These are phyloP conservation scores for Caradrina clavipalpis DNA, from an alignment of 2,888 invertebrate genomes.

Conservation along the genomic window DNA sequence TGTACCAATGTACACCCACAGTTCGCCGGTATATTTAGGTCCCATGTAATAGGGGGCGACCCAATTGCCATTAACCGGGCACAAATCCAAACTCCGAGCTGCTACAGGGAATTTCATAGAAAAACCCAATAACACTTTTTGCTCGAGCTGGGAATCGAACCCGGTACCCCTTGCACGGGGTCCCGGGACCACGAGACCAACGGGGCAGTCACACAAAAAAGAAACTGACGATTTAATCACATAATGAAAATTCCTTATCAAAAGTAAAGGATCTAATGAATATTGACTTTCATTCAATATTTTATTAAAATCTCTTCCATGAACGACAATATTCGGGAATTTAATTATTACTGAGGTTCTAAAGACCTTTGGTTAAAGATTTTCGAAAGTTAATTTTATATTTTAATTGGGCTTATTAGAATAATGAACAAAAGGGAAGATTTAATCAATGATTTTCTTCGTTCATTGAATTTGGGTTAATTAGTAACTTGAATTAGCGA, in stretches of 20 bases:
- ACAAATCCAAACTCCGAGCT: too few species aligned
- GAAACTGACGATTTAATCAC: background rate
- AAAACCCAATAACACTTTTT: too few species aligned
- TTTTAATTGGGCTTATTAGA: constrained; percentile 33
- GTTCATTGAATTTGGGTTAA: background rate
- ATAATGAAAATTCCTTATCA: background rate
- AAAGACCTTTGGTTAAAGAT: background rate
- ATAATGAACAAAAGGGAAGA: constrained; percentile 17
- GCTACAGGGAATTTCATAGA: too few species aligned
- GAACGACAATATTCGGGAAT: constrained; percentile 1
- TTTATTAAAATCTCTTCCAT: constrained; percentile 12
- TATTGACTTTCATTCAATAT: constrained; percentile 3
- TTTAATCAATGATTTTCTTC: background rate
- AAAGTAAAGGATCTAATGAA: constrained; percentile 1
- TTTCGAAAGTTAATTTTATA: constrained; percentile 11
- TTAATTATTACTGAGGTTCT: constrained; percentile 16
- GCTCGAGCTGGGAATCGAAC: too few species aligned
- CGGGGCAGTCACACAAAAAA: too few species aligned
- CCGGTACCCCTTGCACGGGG: too few species aligned
- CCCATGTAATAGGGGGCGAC: too few species aligned
- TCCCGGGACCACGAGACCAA: too few species aligned
- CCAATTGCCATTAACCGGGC: too few species aligned
- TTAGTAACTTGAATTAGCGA: background rate
- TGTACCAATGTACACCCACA: too few species aligned
- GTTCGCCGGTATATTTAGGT: too few species aligned